Conservation (phyloP, 2,113 vertebrate species). For the Bettongia penicillata region DNA sequence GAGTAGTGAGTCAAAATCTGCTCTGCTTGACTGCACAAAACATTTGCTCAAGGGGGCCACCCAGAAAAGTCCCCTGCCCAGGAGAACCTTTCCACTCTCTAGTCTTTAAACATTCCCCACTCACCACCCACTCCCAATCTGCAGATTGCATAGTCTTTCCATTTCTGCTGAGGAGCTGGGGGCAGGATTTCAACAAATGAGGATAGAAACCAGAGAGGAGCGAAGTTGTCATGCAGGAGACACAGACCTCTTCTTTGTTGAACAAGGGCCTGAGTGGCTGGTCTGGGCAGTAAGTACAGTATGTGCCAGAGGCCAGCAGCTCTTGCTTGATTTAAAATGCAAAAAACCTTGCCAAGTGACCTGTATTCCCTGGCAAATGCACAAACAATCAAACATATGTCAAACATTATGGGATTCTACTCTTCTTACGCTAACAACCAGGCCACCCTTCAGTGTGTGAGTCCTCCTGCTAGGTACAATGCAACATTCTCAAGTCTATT, state of each 20-base stretch:
- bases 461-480: background rate
- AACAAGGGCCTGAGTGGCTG: background rate
- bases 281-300: background rate
- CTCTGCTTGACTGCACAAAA: background rate
- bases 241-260: background rate
- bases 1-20: background rate
- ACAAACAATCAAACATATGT: constrained; percentile 16
- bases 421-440: background rate
- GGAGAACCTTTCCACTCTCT: background rate
- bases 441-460: background rate
- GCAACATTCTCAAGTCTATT: background rate
- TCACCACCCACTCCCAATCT: background rate
- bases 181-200: background rate
- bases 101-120: background rate
- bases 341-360: background rate
- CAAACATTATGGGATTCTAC: constrained; percentile 8
- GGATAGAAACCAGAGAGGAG: background rate
- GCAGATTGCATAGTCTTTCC: background rate
- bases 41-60: background rate
- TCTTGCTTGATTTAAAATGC: constrained; percentile 14
- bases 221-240: background rate
- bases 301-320: background rate
- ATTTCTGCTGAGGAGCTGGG: background rate
- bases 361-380: constrained; percentile 19
- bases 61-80: background rate